phyloP scores from a whole-genome alignment of 2,113 vertebrate species.

The Spilogale gracilis region DNA sequence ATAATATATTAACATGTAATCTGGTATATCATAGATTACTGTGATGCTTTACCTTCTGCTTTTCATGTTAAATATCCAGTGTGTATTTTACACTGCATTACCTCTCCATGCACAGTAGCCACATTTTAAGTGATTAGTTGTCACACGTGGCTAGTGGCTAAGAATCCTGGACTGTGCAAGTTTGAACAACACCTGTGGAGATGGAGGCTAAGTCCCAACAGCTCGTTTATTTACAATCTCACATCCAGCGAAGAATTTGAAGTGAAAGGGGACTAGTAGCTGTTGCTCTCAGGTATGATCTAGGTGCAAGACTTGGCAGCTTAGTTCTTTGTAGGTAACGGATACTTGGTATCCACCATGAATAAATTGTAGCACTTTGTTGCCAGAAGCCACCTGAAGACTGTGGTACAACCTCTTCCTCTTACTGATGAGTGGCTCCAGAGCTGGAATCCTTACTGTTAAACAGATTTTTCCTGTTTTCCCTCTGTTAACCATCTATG shows the following conservation, averaged over 20 bases:
- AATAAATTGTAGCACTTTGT: not conserved
- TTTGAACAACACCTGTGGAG: not conserved
- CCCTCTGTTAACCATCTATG: not conserved
- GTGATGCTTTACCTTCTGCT: not conserved
- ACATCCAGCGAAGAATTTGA: not conserved
- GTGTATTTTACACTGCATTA: not conserved
- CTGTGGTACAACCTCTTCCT: not conserved
- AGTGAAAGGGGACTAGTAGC: not conserved
- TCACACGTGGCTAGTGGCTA: not conserved
- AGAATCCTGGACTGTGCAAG: not conserved
- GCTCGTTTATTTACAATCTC: not conserved
- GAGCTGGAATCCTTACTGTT: not conserved
- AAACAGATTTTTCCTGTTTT: not conserved
- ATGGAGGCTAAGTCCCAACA: not conserved
- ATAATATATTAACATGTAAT: conserved; percentile 33
- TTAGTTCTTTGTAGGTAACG: not conserved
- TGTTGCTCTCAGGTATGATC: not conserved
- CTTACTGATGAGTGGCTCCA: not conserved
- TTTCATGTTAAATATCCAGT: not conserved
- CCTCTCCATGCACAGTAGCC: not conserved
- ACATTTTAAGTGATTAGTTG: not conserved
- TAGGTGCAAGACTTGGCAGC: not conserved
- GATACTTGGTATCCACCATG: not conserved
- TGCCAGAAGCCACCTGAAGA: not conserved
- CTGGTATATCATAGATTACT: not conserved